Conservation (phyloP, 2,113 vertebrate genomes). For the Paramisgurnus dabryanus region DNA sequence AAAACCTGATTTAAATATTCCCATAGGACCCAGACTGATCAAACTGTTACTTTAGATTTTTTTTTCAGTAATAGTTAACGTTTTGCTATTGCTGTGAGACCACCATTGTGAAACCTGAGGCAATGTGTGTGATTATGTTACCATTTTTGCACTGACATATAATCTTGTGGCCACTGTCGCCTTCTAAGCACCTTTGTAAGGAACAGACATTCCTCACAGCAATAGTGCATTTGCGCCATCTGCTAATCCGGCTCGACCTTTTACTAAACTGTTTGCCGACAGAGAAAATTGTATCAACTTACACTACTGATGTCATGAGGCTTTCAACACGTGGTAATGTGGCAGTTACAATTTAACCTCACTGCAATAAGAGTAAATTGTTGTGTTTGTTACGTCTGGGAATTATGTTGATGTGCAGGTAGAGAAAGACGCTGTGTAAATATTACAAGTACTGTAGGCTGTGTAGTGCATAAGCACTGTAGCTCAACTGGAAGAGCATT, state of each 20-base stretch:
- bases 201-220: constrained; percentile 20
- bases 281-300: constrained; percentile 42
- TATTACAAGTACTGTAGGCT: too few relatives aligned
- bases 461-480: too few relatives aligned
- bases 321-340: not conserved
- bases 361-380: not conserved
- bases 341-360: not conserved
- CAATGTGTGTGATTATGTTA: constrained; percentile 11
- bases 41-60: not conserved
- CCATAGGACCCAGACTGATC: not conserved
- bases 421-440: too few relatives aligned
- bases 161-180: constrained; percentile 18
- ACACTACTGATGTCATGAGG: constrained; percentile 22
- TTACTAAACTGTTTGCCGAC: constrained; percentile 51
- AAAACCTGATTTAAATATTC: not conserved
- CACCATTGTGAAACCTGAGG: constrained; percentile 4
- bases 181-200: constrained; percentile 6
- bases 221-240: not conserved
- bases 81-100: constrained; percentile 27
- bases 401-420: too few relatives aligned
- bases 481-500: too few relatives aligned
- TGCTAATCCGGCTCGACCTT: constrained; percentile 50
- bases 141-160: constrained; percentile 18
- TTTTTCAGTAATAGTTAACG: constrained; percentile 31
- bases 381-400: too few relatives aligned